Evolutionary conservation across 2,797 vertebrate species (phyloP).

Genomic region (Sciurus carolinensis): DNA sequence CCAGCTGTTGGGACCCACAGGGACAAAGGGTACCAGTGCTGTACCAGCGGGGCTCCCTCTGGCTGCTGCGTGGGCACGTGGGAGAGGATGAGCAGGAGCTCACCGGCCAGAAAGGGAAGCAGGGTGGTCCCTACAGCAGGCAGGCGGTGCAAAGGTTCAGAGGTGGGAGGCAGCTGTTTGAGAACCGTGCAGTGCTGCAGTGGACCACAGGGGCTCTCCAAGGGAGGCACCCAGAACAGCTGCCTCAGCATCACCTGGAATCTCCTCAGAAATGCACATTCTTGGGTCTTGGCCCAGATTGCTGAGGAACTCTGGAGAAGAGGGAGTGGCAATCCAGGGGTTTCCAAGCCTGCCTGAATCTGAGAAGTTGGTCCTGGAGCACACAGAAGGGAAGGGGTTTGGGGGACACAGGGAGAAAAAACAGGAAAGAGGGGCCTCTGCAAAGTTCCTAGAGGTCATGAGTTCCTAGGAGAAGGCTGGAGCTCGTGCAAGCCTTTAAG

Average conservation of each 20-base stretch:
- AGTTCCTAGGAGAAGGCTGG: neutral
- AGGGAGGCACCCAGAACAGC: neutral
- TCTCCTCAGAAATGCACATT: neutral
- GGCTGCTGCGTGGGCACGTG: neutral
- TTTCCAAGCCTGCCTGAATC: no score
- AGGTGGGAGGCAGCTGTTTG: neutral
- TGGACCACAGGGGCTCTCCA: neutral
- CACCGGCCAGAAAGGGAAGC: neutral
- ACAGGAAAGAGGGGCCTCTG: no score
- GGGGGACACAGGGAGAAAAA: slow-evolving; percentile 13
- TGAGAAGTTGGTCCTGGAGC: neutral
- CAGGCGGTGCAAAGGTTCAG: neutral
- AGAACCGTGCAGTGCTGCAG: neutral
- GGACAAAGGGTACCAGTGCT: neutral
- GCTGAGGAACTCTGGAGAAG: neutral
- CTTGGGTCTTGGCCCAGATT: neutral
- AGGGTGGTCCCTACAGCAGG: neutral
- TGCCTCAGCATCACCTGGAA: neutral
- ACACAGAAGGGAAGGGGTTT: slow-evolving; percentile 4
- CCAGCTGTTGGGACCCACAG: neutral
- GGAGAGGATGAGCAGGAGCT: neutral
- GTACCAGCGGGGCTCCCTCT: neutral
- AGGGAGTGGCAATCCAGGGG: no score
- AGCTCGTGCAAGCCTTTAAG: neutral
- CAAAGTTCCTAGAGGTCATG: neutral